phyloP scores from a whole-genome alignment of 2,797 vertebrate species.

The Lophotriccus pileatus region DNA sequence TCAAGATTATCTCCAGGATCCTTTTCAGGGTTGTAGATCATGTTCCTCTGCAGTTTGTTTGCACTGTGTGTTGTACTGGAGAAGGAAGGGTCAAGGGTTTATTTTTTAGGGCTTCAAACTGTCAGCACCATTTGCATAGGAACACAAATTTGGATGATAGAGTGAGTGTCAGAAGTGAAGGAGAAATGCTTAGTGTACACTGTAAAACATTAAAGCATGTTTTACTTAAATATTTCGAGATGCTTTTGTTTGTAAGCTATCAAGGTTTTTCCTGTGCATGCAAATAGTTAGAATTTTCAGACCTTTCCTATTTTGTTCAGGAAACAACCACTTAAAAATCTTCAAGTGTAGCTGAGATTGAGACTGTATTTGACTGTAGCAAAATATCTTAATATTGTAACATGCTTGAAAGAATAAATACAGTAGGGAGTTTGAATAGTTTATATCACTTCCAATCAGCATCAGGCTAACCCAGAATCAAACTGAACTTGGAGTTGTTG shows the following conservation, averaged over 20 bases:
- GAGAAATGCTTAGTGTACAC: not conserved
- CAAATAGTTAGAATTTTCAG: not conserved
- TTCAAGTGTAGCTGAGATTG: not conserved
- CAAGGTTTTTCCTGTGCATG: not conserved
- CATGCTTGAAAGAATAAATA: not conserved
- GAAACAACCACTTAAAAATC: not conserved
- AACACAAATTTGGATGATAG: not conserved
- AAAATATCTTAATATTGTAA: not conserved
- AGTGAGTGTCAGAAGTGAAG: not conserved
- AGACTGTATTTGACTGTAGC: not conserved
- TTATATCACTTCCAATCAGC: not conserved
- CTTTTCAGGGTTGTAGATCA: not conserved
- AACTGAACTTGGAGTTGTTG: not conserved
- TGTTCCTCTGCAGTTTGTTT: not conserved
- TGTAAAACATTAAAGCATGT: not conserved
- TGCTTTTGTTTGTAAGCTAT: not conserved
- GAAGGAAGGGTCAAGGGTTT: not conserved
- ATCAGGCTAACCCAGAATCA: not conserved
- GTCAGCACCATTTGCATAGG: not conserved
- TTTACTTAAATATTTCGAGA: not conserved
- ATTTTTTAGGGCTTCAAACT: not conserved
- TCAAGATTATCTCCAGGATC: not conserved
- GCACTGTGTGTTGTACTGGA: not conserved
- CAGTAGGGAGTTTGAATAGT: not conserved
- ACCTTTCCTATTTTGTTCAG: not conserved